A percentile compares a stretch with the other conserved stretches of the same genome.
Evolutionary conservation across 2,888 invertebrate genomes (phyloP).

Genomic region (Digitonthophagus gazella): DNA sequence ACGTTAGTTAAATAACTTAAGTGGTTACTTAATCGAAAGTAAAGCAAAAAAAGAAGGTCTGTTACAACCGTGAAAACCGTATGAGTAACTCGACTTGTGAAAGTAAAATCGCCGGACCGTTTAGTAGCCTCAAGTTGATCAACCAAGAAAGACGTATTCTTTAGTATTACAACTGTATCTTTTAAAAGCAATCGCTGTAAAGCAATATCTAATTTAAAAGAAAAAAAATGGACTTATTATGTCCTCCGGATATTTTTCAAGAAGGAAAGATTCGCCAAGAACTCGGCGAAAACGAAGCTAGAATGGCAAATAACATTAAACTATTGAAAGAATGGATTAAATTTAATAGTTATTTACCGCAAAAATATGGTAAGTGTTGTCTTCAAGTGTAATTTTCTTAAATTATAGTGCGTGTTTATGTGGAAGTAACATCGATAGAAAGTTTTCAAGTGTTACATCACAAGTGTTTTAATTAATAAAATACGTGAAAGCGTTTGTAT

Average conservation of each 20-base stretch:
- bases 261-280: background rate
- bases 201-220: too few species aligned
- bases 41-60: too few species aligned
- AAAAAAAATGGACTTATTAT: background rate
- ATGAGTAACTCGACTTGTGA: background rate
- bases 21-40: background rate
- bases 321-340: constrained; percentile 9
- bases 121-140: background rate
- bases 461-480: background rate
- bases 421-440: background rate
- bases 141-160: background rate
- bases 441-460: background rate
- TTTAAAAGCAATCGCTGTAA: too few species aligned
- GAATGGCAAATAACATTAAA: background rate
- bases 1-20: too few species aligned
- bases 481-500: too few species aligned
- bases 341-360: constrained; percentile 4
- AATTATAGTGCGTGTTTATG: background rate
- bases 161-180: too few species aligned
- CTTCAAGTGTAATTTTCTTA: too few species aligned
- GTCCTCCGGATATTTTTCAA: constrained; percentile 1
- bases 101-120: background rate
- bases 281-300: background rate
- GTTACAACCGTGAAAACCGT: too few species aligned
- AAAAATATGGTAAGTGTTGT: constrained; percentile 9